Evolutionary conservation across 2,797 vertebrate genomes (phyloP).

Genomic region (Borostomias antarcticus): DNA sequence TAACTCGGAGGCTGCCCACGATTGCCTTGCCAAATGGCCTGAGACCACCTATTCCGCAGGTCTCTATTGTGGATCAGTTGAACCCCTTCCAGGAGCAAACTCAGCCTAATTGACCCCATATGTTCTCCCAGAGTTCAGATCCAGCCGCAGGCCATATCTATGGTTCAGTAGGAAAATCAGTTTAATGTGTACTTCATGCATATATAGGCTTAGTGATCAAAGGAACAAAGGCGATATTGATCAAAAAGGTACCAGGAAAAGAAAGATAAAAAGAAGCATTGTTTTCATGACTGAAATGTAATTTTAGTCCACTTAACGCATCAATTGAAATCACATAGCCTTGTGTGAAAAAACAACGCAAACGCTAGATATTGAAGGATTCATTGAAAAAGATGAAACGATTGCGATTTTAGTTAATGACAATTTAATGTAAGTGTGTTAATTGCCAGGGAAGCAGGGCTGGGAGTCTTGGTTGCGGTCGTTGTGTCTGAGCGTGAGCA

Average conservation of each 20-base stretch:
- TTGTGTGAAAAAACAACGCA: conserved; percentile 3
- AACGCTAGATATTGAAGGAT: conserved; percentile 20
- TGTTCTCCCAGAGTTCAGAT: conserved; percentile 71
- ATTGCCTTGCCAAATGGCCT: conserved; percentile 77
- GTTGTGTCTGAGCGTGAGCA: conserved; percentile 30
- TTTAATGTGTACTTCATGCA: conserved; percentile 47
- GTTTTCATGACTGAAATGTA: conserved; percentile 19
- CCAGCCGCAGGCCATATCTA: conserved; percentile 57
- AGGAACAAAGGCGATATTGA: conserved; percentile 57
- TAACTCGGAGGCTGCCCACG: conserved; percentile 67
- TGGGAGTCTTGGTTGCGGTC: conserved; percentile 36
- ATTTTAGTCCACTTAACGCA: conserved; percentile 10
- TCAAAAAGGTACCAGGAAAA: conserved; percentile 34
- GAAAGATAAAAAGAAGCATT: conserved; percentile 35
- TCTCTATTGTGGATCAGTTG: conserved; percentile 72
- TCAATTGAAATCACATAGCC: conserved; percentile 3
- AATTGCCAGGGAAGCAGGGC: conserved; percentile 23
- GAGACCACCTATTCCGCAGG: conserved; percentile 76
- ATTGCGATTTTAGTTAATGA: conserved; percentile 41
- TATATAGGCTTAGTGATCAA: conserved; percentile 49
- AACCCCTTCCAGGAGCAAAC: conserved; percentile 72
- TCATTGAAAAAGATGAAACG: conserved; percentile 43
- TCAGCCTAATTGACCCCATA: conserved; percentile 78
- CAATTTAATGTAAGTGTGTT: conserved; percentile 39
- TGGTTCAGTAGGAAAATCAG: conserved; percentile 48